Evolutionary conservation across 2,113 vertebrate species (phyloP).

Genomic region (Apodemus sylvaticus): DNA sequence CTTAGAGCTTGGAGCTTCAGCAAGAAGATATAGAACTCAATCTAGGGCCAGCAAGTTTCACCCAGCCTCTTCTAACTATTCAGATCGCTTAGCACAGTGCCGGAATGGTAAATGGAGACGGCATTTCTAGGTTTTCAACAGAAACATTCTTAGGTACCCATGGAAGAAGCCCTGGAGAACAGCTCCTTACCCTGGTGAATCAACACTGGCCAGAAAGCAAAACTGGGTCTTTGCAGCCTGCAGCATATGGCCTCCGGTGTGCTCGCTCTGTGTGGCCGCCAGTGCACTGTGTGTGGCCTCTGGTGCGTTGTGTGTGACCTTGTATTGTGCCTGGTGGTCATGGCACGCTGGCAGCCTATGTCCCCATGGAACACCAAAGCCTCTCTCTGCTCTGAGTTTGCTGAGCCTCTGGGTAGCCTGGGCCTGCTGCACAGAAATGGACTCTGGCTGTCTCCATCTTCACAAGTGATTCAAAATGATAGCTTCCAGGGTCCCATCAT

Average conservation of each 20-base stretch:
- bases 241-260: no score
- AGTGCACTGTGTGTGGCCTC: no score
- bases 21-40: not conserved
- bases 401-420: not conserved
- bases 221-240: not conserved
- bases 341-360: not conserved
- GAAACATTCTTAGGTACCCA: not conserved
- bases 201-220: not conserved
- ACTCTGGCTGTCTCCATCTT: slow-evolving; percentile 19
- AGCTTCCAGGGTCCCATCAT: slow-evolving; percentile 64
- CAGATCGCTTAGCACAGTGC: not conserved
- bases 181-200: not conserved
- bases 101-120: not conserved
- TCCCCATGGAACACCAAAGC: not conserved
- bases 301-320: accelerated
- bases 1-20: not conserved
- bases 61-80: not conserved
- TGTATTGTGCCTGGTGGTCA: not conserved
- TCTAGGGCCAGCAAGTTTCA: not conserved
- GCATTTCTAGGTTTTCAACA: not conserved
- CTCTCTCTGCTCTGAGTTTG: not conserved
- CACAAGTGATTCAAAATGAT: slow-evolving; percentile 63
- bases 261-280: no score
- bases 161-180: not conserved
- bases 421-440: not conserved